These are phyloP conservation scores for Megalurothrips usitatus DNA, from an alignment of 2,888 invertebrate species.

Conservation along the genomic window DNA sequence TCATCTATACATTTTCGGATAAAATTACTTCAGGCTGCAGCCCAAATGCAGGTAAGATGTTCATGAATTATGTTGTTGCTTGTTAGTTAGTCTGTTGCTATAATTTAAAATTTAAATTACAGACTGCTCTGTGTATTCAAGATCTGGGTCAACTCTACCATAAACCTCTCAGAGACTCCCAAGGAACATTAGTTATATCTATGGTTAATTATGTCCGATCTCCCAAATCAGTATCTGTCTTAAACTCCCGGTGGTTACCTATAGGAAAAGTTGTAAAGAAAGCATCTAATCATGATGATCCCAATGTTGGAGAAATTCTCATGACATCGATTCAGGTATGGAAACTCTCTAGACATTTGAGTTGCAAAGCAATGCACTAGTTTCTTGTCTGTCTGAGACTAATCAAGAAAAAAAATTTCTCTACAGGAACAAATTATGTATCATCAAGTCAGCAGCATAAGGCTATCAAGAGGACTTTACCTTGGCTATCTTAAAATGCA, in stretches of 20 bases:
- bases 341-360: background rate
- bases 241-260: slow-evolving; percentile 90
- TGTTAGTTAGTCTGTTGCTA: background rate
- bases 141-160: slow-evolving; percentile 94
- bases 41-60: slow-evolving; percentile 69
- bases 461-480: slow-evolving; percentile 83
- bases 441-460: slow-evolving; percentile 75
- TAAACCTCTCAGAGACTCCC: slow-evolving; percentile 80
- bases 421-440: slow-evolving; percentile 58
- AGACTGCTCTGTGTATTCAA: slow-evolving; percentile 83
- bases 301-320: slow-evolving; percentile 74
- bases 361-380: background rate
- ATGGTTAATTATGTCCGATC: slow-evolving; percentile 77
- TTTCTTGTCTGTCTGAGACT: background rate
- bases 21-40: slow-evolving; percentile 86
- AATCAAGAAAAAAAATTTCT: slow-evolving; percentile 1
- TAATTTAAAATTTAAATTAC: slow-evolving; percentile 40
- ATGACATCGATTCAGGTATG: slow-evolving; percentile 77
- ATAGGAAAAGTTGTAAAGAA: slow-evolving; percentile 79
- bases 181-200: slow-evolving; percentile 86
- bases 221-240: slow-evolving; percentile 78
- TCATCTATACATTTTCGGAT: slow-evolving; percentile 83
- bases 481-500: slow-evolving; percentile 94
- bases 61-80: slow-evolving; percentile 7
- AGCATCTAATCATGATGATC: slow-evolving; percentile 66